Percentiles rank a stretch among this genome's conserved stretches.
phyloP scores from a whole-genome alignment of 2,888 invertebrate species.

The Pherbina coryleti region DNA sequence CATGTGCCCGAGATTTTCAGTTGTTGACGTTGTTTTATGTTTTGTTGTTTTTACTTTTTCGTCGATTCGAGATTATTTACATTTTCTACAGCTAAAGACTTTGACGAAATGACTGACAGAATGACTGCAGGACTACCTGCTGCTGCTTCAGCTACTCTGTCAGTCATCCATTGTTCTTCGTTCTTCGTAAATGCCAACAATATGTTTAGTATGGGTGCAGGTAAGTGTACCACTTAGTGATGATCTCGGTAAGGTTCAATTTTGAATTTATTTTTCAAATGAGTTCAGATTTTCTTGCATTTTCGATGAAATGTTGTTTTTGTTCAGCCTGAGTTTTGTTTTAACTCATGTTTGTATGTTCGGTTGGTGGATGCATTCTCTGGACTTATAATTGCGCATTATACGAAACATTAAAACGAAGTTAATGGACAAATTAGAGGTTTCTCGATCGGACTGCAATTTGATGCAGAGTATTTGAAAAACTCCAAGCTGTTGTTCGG shows the following conservation, averaged over 20 bases:
- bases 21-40: neutral
- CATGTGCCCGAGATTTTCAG: neutral
- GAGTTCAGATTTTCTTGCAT: neutral
- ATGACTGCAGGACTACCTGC: neutral
- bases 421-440: neutral
- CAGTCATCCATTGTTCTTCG: neutral
- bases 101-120: constrained; percentile 6
- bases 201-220: neutral
- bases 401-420: no score
- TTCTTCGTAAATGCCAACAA: constrained; percentile 3
- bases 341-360: neutral
- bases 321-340: neutral
- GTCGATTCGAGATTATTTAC: constrained; percentile 52
- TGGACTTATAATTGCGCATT: no score
- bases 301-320: neutral
- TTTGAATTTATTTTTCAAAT: neutral
- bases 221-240: neutral
- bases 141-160: neutral
- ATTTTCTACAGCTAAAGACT: constrained; percentile 47
- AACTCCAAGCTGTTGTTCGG: neutral
- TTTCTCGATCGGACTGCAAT: neutral
- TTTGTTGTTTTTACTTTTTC: constrained; percentile 25
- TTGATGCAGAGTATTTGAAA: neutral
- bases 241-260: neutral
- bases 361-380: no score